These are phyloP conservation scores for Caiman crocodilus DNA, from an alignment of 2,797 vertebrate genomes.

Conservation along the genomic window DNA sequence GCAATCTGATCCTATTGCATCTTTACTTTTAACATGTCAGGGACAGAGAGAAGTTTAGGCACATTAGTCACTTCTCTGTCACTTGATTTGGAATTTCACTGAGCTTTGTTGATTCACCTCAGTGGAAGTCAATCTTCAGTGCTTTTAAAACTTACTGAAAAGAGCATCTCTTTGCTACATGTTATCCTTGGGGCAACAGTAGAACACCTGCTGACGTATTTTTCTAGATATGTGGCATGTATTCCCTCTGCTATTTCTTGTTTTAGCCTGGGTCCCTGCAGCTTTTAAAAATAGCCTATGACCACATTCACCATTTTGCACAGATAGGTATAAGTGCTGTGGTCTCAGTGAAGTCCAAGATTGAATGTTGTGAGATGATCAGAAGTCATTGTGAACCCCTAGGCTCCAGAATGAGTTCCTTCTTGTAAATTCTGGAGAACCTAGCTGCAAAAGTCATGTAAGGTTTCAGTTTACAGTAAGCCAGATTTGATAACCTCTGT, in stretches of 20 bases:
- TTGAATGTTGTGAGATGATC: background rate
- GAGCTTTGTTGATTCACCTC: background rate
- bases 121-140: background rate
- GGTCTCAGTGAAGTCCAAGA: background rate
- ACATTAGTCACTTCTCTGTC: background rate
- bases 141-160: background rate
- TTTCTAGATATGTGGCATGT: background rate
- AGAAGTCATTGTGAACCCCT: background rate
- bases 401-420: background rate
- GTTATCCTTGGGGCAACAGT: background rate
- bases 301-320: background rate
- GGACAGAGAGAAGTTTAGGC: background rate
- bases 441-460: too few relatives aligned
- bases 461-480: background rate
- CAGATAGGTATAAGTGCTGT: background rate
- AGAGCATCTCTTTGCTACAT: background rate
- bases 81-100: background rate
- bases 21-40: background rate
- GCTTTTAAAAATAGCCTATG: background rate
- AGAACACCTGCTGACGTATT: background rate
- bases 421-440: background rate
- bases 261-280: background rate
- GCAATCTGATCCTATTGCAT: background rate
- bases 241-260: background rate
- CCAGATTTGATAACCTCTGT: background rate